phyloP scores from a whole-genome alignment of 2,113 vertebrate species.

The Dinomys branickii region DNA sequence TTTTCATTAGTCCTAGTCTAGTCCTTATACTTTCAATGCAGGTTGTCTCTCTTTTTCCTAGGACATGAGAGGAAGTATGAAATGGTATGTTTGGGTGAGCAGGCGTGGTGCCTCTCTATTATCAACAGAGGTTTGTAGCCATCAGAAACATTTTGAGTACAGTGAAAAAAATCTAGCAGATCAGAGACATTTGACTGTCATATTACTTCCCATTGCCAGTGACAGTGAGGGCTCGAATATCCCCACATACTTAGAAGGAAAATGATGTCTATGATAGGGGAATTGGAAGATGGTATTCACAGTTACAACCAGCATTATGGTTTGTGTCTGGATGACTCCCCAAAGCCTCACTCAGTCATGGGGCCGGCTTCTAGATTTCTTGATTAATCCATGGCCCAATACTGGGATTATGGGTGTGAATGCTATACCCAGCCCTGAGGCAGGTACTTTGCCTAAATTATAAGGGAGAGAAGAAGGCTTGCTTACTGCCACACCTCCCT shows the following conservation, averaged over 20 bases:
- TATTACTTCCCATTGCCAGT: neutral
- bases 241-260: neutral
- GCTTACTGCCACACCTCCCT: too few relatives aligned
- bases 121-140: neutral
- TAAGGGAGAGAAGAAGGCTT: too few relatives aligned
- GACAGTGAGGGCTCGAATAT: neutral
- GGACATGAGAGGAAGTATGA: constrained; percentile 70
- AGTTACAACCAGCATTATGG: too few relatives aligned
- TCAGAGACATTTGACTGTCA: neutral
- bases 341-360: too few relatives aligned
- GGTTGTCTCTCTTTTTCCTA: constrained; percentile 57
- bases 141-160: neutral
- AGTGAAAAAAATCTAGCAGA: neutral
- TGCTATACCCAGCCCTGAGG: too few relatives aligned
- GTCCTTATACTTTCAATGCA: neutral
- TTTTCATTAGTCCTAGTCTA: neutral
- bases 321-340: too few relatives aligned
- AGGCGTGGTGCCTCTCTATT: neutral
- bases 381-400: too few relatives aligned
- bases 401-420: too few relatives aligned
- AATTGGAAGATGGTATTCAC: neutral
- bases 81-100: constrained; percentile 60
- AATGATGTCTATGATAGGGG: neutral
- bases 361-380: too few relatives aligned
- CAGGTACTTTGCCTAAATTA: too few relatives aligned